Evolutionary conservation across 1,140 invertebrate genomes (phyloP), one percentile per base, ranked within the genome.

Genomic region (Apocrypta bakeri): DNA sequence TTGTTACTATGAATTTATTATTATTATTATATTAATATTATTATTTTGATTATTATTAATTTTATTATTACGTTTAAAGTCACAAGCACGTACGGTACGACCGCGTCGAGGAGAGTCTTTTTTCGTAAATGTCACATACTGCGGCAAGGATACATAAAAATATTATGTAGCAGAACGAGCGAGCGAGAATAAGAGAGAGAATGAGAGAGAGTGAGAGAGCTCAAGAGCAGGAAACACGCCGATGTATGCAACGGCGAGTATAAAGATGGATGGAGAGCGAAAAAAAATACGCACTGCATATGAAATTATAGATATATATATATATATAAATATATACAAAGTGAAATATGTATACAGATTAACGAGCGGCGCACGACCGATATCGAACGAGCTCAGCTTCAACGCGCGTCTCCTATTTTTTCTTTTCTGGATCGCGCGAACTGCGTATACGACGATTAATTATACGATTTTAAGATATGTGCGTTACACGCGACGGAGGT

Each of bases 91-190:
- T 74, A 76, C 74, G 73, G 75, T 75, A 33, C 66, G 64, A 76
- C 40, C 61, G 72, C 56, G 2, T 2, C 31, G 9, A 29, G 61
- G 42, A 17, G 40, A 66, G 29, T 76, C 61, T 76, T 76, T 76
- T 75, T 69, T 68, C 77, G 81, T 82, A 82, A 76, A 82, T 82
- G 76, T 81, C 77, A 82, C 11, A 81, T 24, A n/a, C 8, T 56
- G 33, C 48, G 27, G 68, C 71, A 29, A 69, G 37, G 68, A 66
- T 66, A 85, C 84, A 87, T 84, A 85, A 89, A 83, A 87, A n/a
- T 56, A 56, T 56, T 66, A 66, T 27, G 63, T 14, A 9, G 3
- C 33, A 37, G 33, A 37, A 9, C 2, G 33, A 37, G 33, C 2
- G 33, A 4, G 33, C 2, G 33, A 37, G 33, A 37, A 9, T 37